phyloP scores from a whole-genome alignment of 2,113 vertebrate species.

The Lichenostomus cassidix region DNA sequence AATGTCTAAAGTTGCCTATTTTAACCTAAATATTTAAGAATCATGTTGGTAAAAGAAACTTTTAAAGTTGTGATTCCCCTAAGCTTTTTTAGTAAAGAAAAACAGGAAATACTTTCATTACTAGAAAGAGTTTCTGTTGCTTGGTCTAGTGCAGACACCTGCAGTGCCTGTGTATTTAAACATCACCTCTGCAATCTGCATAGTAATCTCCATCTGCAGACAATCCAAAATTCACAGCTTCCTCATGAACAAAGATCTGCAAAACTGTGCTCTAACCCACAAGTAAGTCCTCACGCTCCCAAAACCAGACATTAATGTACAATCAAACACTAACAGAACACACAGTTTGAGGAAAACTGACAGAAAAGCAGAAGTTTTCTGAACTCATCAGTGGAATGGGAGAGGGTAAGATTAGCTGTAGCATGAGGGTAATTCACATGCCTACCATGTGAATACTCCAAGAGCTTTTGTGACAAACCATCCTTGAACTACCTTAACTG shows the following conservation, averaged over 20 bases:
- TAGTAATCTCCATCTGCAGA: not conserved
- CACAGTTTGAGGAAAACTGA: fast-evolving
- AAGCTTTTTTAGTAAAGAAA: not conserved
- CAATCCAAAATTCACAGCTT: not conserved
- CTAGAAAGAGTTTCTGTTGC: not conserved
- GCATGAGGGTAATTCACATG: not conserved
- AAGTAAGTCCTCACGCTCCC: not conserved
- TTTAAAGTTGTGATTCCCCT: not conserved
- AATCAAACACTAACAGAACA: not conserved
- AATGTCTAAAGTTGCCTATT: not conserved
- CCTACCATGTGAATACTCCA: not conserved
- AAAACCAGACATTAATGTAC: not conserved
- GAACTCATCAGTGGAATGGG: not conserved
- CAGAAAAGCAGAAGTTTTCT: not conserved
- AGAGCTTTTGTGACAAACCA: not conserved
- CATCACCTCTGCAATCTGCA: not conserved
- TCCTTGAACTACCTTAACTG: not conserved
- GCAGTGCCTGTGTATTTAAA: not conserved
- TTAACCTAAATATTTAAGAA: not conserved
- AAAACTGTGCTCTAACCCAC: not conserved
- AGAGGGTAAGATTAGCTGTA: not conserved
- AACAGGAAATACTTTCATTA: not conserved
- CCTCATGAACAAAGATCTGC: not conserved
- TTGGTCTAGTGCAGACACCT: not conserved
- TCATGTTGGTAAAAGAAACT: not conserved